A percentile compares a stretch with the other conserved stretches of the same genome.
These are phyloP conservation scores for Drosophila bocqueti DNA, from an alignment of 1,140 invertebrate genomes.

Conservation along the genomic window DNA sequence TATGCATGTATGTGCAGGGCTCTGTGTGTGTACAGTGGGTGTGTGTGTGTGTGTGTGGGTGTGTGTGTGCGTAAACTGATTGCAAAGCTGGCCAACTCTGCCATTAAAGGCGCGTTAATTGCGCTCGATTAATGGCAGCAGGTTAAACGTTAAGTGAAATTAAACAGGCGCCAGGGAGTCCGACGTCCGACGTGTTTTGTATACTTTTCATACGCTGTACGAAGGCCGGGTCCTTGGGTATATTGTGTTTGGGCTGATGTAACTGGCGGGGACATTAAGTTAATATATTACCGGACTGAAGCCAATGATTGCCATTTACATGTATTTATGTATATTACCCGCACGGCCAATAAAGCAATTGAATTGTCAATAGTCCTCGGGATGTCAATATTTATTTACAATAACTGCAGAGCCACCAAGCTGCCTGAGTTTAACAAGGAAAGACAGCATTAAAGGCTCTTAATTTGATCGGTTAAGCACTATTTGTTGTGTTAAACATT, in stretches of 20 bases:
- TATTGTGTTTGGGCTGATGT: slow-evolving; percentile 11
- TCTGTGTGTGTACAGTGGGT: slow-evolving; percentile 7
- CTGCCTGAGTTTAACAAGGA: not conserved
- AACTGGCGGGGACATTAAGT: slow-evolving; percentile 28
- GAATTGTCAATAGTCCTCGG: slow-evolving; percentile 7
- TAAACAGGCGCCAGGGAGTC: slow-evolving; percentile 75
- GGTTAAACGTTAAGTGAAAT: slow-evolving; percentile 83
- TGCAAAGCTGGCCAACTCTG: slow-evolving; percentile 40
- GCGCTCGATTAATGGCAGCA: slow-evolving; percentile 81
- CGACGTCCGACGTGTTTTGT: slow-evolving; percentile 41
- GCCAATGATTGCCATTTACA: slow-evolving; percentile 21
- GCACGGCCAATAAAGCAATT: slow-evolving; percentile 7
- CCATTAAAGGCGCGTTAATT: slow-evolving; percentile 82
- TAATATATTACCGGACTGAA: slow-evolving; percentile 23
- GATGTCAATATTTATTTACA: slow-evolving; percentile 12
- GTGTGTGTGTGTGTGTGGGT: slow-evolving; percentile 20
- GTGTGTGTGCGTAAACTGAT: slow-evolving; percentile 19
- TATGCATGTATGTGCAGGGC: slow-evolving; percentile 62
- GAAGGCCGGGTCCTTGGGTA: slow-evolving; percentile 2
- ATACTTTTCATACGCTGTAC: slow-evolving; percentile 35
- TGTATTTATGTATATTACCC: slow-evolving; percentile 20
- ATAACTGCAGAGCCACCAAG: not conserved
- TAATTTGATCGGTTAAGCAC: not conserved
- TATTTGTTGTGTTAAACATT: not conserved
- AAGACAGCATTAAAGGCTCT: not conserved